phyloP scores from a whole-genome alignment of 2,888 invertebrate species.

The Mimachlamys varia region DNA sequence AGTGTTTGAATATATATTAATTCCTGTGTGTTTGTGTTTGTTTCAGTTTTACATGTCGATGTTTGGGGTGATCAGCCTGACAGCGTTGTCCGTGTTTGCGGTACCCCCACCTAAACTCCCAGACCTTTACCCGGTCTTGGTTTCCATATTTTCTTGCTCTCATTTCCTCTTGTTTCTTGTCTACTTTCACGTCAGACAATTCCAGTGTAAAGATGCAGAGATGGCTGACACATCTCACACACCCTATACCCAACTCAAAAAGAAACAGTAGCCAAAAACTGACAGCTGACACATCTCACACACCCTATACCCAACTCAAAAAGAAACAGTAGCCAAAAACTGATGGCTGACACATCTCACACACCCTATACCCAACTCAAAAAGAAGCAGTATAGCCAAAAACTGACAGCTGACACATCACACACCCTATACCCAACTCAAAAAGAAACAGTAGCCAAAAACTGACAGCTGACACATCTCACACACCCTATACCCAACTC shows the following conservation, averaged over 20 bases:
- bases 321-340: constrained; percentile 25
- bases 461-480: too few relatives aligned
- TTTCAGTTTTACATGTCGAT: constrained; percentile 83
- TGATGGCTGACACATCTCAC: not conserved
- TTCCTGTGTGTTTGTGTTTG: not conserved
- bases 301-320: not conserved
- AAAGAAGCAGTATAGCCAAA: constrained; percentile 26
- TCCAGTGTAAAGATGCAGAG: constrained; percentile 48
- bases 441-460: too few relatives aligned
- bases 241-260: not conserved
- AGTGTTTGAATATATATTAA: not conserved
- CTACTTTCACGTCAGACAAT: constrained; percentile 76
- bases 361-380: not conserved
- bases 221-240: not conserved
- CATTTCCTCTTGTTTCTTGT: constrained; percentile 87
- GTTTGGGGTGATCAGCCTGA: constrained; percentile 85
- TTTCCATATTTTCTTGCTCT: constrained; percentile 91
- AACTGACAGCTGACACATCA: not conserved
- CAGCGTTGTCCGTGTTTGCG: constrained; percentile 84
- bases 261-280: constrained; percentile 23
- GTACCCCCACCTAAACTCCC: constrained; percentile 89
- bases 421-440: not conserved
- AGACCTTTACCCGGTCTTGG: constrained; percentile 90
- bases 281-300: not conserved
- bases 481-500: too few relatives aligned